Percentiles rank a stretch among this genome's conserved stretches.
Conservation (phyloP, 2,888 invertebrate genomes). For the Celastrina argiolus region DNA sequence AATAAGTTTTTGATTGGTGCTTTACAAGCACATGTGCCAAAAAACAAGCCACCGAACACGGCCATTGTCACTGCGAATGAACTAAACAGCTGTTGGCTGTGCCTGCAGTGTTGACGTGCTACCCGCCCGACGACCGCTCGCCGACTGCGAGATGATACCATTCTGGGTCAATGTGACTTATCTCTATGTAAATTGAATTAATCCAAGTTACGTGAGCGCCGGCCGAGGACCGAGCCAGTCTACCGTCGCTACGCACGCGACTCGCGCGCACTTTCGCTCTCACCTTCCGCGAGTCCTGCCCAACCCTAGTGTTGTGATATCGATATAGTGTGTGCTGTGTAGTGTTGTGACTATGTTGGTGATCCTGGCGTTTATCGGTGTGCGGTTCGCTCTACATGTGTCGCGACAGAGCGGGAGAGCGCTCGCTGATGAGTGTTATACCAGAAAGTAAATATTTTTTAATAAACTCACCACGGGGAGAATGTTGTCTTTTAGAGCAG, state of each 20-base stretch:
- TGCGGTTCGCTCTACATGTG: conserved; percentile 68
- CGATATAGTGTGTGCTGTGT: neutral
- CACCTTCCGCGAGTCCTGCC: conserved; percentile 46
- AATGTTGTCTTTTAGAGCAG: neutral
- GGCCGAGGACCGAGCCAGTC: conserved; percentile 50
- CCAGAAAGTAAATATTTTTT: conserved; percentile 60
- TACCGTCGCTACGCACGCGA: conserved; percentile 57
- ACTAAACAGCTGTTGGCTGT: too few relatives aligned
- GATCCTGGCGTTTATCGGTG: conserved; percentile 69
- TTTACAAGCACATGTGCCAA: too few relatives aligned
- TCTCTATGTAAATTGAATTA: conserved; percentile 36
- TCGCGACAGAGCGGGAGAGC: conserved; percentile 67
- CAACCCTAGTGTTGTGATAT: conserved; percentile 4
- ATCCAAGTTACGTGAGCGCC: conserved; percentile 60
- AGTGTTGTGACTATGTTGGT: conserved; percentile 56
- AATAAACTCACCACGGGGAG: conserved; percentile 21
- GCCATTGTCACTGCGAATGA: too few relatives aligned
- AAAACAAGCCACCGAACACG: too few relatives aligned
- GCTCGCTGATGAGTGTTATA: conserved; percentile 71
- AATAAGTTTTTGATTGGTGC: too few relatives aligned
- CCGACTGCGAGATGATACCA: neutral
- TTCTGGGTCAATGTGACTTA: conserved; percentile 33
- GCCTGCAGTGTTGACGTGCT: neutral
- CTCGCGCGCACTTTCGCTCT: conserved; percentile 68
- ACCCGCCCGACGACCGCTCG: neutral